phyloP scores from a whole-genome alignment of 1,140 invertebrate genomes.

The Sesamia nonagrioides region DNA sequence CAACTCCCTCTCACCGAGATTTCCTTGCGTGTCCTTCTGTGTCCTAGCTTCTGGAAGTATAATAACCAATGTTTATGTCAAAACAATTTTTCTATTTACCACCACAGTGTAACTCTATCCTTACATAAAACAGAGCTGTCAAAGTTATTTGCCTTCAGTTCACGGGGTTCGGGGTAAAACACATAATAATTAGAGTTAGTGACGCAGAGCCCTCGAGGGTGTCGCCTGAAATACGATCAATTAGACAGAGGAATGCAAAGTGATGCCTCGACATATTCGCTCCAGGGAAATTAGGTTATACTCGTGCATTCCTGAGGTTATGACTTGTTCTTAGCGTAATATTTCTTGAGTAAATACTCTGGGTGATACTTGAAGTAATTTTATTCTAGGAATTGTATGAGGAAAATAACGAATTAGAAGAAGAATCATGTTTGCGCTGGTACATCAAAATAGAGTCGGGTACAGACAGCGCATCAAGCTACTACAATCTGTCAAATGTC shows the following conservation, averaged over 20 bases:
- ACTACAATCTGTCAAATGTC: too few species aligned
- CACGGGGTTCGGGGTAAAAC: conserved; percentile 56
- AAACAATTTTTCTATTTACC: neutral
- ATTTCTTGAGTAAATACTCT: conserved; percentile 29
- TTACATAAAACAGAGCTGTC: conserved; percentile 35
- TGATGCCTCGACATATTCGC: conserved; percentile 52
- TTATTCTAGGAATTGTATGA: neutral
- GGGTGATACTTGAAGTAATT: neutral
- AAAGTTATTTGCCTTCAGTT: conserved; percentile 54
- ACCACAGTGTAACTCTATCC: neutral
- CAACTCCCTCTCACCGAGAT: too few species aligned
- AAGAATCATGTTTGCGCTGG: too few species aligned
- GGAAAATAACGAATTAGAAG: neutral
- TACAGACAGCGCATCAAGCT: too few species aligned
- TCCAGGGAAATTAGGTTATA: conserved; percentile 71
- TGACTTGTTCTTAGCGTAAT: conserved; percentile 16
- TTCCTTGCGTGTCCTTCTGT: too few species aligned
- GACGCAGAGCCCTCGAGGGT: conserved; percentile 56
- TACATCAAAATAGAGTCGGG: too few species aligned
- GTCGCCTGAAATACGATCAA: conserved; percentile 73
- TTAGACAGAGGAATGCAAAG: conserved; percentile 63
- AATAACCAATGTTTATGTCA: neutral
- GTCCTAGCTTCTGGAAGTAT: too few species aligned
- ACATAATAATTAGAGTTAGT: conserved; percentile 63
- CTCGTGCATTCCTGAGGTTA: conserved; percentile 32